A percentile compares a stretch with the other conserved stretches of the same genome.
These are phyloP conservation scores for Addax nasomaculatus DNA, from an alignment of 2,113 vertebrate genomes.

Conservation along the genomic window DNA sequence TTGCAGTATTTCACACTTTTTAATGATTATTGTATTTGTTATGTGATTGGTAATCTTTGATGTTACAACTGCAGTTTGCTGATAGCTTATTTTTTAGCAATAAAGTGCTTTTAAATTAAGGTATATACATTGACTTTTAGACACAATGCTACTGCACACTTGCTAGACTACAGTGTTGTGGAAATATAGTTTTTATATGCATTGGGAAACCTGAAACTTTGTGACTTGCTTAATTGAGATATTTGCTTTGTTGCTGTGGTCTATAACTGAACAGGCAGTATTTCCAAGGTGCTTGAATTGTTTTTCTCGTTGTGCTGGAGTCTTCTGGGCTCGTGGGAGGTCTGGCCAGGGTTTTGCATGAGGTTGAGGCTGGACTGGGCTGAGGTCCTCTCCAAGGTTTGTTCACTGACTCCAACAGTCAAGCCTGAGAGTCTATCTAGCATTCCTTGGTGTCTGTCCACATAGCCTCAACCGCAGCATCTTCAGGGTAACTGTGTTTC, in stretches of 20 bases:
- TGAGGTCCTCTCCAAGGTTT: background rate
- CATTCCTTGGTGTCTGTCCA: background rate
- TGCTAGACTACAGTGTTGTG: background rate
- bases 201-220: background rate
- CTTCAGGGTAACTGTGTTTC: background rate
- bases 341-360: fast-evolving
- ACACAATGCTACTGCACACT: background rate
- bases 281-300: background rate
- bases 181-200: background rate
- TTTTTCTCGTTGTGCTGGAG: background rate
- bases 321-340: background rate
- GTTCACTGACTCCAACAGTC: background rate
- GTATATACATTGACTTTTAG: background rate
- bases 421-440: too few species aligned
- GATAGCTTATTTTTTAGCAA: background rate
- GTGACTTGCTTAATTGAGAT: background rate
- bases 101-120: background rate
- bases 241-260: background rate
- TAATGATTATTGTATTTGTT: background rate
- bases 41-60: background rate
- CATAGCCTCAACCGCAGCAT: background rate
- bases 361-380: background rate
- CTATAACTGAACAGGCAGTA: background rate
- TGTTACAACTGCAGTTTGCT: background rate
- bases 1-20: background rate